Conservation (phyloP, 23 tunicate species). For the Styela clava region DNA sequence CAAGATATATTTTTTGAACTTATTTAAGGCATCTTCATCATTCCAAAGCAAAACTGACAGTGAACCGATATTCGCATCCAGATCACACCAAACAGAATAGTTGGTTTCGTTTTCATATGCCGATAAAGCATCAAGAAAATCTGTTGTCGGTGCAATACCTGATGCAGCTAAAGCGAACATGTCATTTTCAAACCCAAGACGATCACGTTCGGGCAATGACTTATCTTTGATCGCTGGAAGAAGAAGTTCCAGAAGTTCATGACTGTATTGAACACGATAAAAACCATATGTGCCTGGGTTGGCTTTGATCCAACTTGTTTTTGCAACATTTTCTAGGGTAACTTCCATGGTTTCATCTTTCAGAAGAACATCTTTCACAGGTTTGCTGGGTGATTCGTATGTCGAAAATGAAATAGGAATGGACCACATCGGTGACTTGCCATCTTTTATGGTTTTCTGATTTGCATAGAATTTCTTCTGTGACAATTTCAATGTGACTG, state of each 20-base stretch:
- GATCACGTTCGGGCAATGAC: conserved; percentile 57
- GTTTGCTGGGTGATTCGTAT: conserved; percentile 34
- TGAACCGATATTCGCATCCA: conserved; percentile 28
- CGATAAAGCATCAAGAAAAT: conserved; percentile 62
- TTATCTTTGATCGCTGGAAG: conserved; percentile 62
- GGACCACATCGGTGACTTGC: conserved; percentile 44
- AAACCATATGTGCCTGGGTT: conserved; percentile 86
- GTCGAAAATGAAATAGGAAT: conserved; percentile 80
- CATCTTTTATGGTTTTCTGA: conserved; percentile 35
- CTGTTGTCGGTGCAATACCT: conserved; percentile 65
- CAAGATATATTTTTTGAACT: conserved; percentile 56
- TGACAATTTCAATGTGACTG: conserved; percentile 55
- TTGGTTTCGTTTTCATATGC: conserved; percentile 77
- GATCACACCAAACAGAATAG: conserved; percentile 86
- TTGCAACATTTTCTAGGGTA: conserved; percentile 57
- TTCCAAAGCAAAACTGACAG: conserved; percentile 62
- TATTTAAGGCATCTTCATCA: conserved; percentile 42
- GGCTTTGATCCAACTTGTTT: conserved; percentile 82
- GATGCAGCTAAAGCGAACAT: conserved; percentile 89
- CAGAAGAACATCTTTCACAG: conserved; percentile 49
- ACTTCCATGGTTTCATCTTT: conserved; percentile 48
- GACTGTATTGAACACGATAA: conserved; percentile 82
- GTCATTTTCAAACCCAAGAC: conserved; percentile 69
- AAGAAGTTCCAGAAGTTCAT: conserved; percentile 60
- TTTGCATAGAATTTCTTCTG: conserved; percentile 93